A percentile compares a stretch with the other conserved stretches of the same genome.
These are phyloP conservation scores for Cuniculus paca DNA, from an alignment of 2,797 vertebrate species.

Conservation along the genomic window DNA sequence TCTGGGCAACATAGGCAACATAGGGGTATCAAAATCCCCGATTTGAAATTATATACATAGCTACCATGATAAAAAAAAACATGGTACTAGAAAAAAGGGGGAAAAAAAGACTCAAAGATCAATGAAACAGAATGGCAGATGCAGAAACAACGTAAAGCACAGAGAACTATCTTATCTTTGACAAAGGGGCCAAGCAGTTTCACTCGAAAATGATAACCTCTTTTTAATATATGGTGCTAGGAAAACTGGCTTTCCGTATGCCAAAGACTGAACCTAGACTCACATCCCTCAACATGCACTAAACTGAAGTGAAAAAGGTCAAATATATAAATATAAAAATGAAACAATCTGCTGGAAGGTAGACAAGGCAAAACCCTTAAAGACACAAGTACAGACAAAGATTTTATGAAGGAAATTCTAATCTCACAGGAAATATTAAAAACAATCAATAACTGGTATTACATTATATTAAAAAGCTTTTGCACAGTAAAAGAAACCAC, in stretches of 20 bases:
- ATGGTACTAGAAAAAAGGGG: not conserved
- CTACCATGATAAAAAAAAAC: not conserved
- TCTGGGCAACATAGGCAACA: not conserved
- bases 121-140: not conserved
- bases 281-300: not conserved
- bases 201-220: not conserved
- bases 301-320: not conserved
- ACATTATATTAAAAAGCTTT: not conserved
- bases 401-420: not conserved
- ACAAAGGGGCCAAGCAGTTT: not conserved
- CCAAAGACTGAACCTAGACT: not conserved
- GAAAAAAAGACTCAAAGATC: not conserved
- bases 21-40: not conserved
- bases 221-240: too few species aligned
- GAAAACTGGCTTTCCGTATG: too few species aligned
- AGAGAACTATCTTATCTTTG: not conserved
- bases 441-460: not conserved
- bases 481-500: not conserved
- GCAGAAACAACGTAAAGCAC: not conserved
- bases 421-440: not conserved
- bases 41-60: not conserved
- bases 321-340: not conserved
- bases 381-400: not conserved
- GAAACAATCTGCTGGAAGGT: not conserved
- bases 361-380: not conserved